A percentile compares a stretch with the other conserved stretches of the same genome.
Conservation (phyloP, 2,113 vertebrate genomes). For the Planiliza haematocheilus region DNA sequence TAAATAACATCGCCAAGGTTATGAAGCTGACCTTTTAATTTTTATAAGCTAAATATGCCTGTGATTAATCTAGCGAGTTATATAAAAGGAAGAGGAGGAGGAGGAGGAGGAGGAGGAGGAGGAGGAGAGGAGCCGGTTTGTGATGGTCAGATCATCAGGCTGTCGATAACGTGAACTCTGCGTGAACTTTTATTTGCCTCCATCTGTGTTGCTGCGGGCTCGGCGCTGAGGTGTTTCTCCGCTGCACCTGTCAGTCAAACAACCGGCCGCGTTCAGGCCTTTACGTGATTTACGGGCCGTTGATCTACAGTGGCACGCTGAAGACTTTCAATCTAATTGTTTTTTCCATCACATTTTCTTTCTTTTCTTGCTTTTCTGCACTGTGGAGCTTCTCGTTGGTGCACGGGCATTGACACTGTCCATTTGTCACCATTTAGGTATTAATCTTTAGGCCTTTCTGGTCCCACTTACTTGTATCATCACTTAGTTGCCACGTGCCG, state of each 20-base stretch:
- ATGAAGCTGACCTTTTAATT: constrained; percentile 49
- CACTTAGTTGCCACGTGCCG: not conserved
- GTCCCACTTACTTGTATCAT: not conserved
- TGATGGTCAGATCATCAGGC: constrained; percentile 29
- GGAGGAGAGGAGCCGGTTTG: constrained; percentile 4
- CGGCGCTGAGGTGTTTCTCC: constrained; percentile 7
- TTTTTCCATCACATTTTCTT: too few species aligned
- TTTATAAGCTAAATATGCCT: constrained; percentile 12
- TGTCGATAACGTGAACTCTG: constrained; percentile 33
- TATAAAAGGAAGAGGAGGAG: constrained; percentile 9
- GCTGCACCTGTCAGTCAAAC: constrained; percentile 29
- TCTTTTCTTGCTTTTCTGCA: too few species aligned
- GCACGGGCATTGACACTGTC: not conserved
- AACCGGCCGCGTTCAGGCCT: not conserved
- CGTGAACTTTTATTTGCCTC: constrained; percentile 47
- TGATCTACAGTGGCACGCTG: not conserved
- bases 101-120: not conserved
- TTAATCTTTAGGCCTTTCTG: not conserved
- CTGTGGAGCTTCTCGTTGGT: too few species aligned
- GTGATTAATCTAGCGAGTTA: constrained; percentile 43
- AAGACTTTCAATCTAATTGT: not conserved
- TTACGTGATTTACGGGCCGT: not conserved
- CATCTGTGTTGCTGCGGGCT: constrained; percentile 15
- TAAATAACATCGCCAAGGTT: constrained; percentile 43
- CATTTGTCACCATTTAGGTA: not conserved